Evolutionary conservation across 2,113 vertebrate genomes (phyloP), one percentile per base, ranked within the genome.

Genomic region (Echinops telfairi): DNA sequence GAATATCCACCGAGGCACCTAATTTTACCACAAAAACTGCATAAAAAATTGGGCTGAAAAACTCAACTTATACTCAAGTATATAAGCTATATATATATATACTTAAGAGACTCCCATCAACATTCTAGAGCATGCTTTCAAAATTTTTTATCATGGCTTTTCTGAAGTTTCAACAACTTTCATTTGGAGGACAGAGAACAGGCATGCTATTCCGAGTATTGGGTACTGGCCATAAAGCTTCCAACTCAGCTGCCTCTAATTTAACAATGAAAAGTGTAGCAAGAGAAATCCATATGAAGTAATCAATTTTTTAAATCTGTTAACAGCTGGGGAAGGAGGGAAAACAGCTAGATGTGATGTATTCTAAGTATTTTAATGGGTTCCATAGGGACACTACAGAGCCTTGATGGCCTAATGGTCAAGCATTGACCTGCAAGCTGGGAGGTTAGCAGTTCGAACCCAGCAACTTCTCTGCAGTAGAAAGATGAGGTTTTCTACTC

Each of bases 311-410:
- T 19, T 7, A 33, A 22, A 86, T 8, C 2, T 58, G 0, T 10
- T 33, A 89, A 8, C 95, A n/a, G 57, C 62, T 91, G 80, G 2
- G 33, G 47, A 92, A 81, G 43, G 81, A 25, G 47, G 14, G 83
- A 57, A 71, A 36, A 81, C 7, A 57, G 57, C 0, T 27, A 60
- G 27, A 90, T 60, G 57, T 2, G 4, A 83, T 47, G 5, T 3
- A 38, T 82, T 88, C n/a, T 8, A 94, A 96, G 53, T 40, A 47
- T 36, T 60, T 64, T 66, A 66, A 27, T 25, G 25, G 64, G 25
- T 66, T 22, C 10, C 9, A 66, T 66, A 10, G 25, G 60, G 60
- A 5, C 60, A 62, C 12, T 53, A 53, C 47, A 53, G 60, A 62
- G 60, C 60, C 17, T 12, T 62, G 60, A 23, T 22, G 19, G 60